These are phyloP conservation scores for Scaptomyza reducta DNA, from an alignment of 2,888 invertebrate species.

Conservation along the genomic window DNA sequence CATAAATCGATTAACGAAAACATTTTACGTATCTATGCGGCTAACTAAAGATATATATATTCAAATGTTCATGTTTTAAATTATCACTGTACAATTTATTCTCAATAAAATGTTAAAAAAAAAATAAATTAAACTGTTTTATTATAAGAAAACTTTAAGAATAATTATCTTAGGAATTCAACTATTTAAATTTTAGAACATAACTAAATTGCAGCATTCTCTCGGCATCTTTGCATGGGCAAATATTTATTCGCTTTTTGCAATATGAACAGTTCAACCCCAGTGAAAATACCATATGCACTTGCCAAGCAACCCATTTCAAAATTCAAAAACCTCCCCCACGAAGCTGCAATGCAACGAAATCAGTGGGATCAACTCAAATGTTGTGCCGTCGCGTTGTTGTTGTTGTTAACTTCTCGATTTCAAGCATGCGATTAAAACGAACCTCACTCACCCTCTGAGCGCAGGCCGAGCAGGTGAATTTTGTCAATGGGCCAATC, in stretches of 20 bases:
- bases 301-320: slow-evolving; percentile 32
- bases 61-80: slow-evolving; percentile 61
- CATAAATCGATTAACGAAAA: slow-evolving; percentile 31
- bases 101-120: slow-evolving; percentile 67
- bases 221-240: background rate
- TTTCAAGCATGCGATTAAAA: slow-evolving; percentile 66
- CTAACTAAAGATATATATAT: slow-evolving; percentile 60
- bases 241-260: slow-evolving; percentile 23
- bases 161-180: no score
- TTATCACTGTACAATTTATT: slow-evolving; percentile 60
- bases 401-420: slow-evolving; percentile 64
- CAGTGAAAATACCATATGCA: slow-evolving; percentile 21
- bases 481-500: slow-evolving; percentile 68
- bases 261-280: slow-evolving; percentile 16
- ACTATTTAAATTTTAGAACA: no score
- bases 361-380: slow-evolving; percentile 49
- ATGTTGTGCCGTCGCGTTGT: slow-evolving; percentile 23
- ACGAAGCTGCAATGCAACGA: slow-evolving; percentile 35
- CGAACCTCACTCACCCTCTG: slow-evolving; percentile 59
- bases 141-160: background rate
- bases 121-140: slow-evolving; percentile 1
- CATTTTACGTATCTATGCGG: slow-evolving; percentile 46
- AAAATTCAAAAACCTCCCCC: slow-evolving; percentile 63
- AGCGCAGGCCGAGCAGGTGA: slow-evolving; percentile 68
- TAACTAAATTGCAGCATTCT: background rate